phyloP scores from a whole-genome alignment of 1,140 invertebrate species.

The Matsumurasca onukii region DNA sequence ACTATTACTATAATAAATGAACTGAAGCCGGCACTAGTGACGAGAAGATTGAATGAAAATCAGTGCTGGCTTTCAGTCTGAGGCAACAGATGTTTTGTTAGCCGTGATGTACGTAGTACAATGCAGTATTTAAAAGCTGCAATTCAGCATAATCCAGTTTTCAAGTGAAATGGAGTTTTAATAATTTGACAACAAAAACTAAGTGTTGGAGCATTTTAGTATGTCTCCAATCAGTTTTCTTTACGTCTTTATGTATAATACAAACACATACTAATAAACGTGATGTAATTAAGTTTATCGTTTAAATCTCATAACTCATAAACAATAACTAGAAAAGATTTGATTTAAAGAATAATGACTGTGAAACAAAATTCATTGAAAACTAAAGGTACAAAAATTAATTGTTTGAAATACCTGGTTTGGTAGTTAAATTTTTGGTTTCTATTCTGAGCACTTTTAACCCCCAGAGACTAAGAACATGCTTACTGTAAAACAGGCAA shows the following conservation, averaged over 20 bases:
- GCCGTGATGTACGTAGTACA: background rate
- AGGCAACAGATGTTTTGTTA: constrained; percentile 19
- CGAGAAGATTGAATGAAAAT: background rate
- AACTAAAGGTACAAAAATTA: background rate
- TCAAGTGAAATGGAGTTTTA: background rate
- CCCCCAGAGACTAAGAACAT: background rate
- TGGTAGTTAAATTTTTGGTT: background rate
- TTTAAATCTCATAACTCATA: background rate
- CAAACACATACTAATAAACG: background rate
- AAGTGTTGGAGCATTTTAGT: background rate
- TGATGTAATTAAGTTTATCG: background rate
- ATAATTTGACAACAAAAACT: background rate
- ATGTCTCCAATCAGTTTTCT: background rate
- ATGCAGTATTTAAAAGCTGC: background rate
- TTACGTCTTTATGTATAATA: background rate
- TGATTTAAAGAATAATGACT: background rate
- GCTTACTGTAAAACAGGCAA: background rate
- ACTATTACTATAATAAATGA: background rate
- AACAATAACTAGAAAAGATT: background rate
- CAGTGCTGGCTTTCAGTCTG: background rate
- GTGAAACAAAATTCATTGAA: background rate
- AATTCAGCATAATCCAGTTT: background rate
- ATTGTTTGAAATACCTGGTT: background rate
- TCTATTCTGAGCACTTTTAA: background rate
- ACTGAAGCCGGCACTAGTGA: constrained; percentile 1